Conservation (phyloP, 2,888 invertebrate species). For the Galeruca laticollis region DNA sequence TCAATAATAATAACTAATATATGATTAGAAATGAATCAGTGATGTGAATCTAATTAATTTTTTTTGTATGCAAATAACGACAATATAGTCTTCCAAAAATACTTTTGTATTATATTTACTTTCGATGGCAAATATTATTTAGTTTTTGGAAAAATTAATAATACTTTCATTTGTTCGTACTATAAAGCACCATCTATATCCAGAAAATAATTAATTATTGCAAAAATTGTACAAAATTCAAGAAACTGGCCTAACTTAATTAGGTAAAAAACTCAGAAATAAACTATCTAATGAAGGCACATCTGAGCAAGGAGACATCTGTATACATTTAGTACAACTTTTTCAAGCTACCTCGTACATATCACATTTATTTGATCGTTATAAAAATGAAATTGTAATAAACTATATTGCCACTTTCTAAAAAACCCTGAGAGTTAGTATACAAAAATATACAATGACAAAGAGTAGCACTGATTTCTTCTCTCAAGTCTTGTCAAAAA, state of each 20-base stretch:
- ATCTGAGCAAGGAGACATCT: slow-evolving; percentile 64
- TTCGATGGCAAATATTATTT: not conserved
- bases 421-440: slow-evolving; percentile 63
- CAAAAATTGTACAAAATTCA: not conserved
- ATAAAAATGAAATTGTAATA: slow-evolving; percentile 39
- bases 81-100: too few species aligned
- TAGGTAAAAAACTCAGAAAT: slow-evolving; percentile 40
- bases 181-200: not conserved
- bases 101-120: not conserved
- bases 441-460: slow-evolving; percentile 57
- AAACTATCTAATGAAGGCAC: slow-evolving; percentile 62
- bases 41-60: too few species aligned
- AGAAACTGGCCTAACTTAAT: slow-evolving; percentile 25
- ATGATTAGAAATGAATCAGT: too few species aligned
- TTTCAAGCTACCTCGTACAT: slow-evolving; percentile 58
- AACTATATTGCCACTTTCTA: slow-evolving; percentile 58
- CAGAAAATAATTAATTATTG: not conserved
- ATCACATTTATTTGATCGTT: slow-evolving; percentile 59
- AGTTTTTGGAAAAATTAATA: not conserved
- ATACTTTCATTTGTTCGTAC: not conserved
- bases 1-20: too few species aligned
- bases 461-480: slow-evolving; percentile 48
- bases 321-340: slow-evolving; percentile 59
- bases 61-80: too few species aligned
- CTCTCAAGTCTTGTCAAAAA: slow-evolving; percentile 45